Conservation (phyloP, 2,113 vertebrate genomes). For the Danio rerio region DNA sequence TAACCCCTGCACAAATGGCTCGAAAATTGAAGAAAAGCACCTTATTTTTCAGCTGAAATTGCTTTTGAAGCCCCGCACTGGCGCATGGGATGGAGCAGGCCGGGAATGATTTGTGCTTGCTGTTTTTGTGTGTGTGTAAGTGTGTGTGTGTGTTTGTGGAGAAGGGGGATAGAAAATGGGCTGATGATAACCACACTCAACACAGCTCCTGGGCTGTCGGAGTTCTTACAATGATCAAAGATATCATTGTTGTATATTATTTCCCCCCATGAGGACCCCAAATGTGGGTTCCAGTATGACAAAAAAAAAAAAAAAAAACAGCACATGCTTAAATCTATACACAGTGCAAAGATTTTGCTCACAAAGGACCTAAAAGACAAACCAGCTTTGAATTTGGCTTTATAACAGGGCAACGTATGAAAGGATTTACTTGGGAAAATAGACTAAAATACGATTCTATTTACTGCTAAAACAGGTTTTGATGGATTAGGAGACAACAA, state of each 20-base stretch:
- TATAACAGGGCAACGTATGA: conserved; percentile 7
- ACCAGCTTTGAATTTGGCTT: conserved; percentile 23
- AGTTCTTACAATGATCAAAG: conserved; percentile 91
- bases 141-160: conserved; percentile 33
- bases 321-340: conserved; percentile 33
- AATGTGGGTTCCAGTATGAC: conserved; percentile 87
- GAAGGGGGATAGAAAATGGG: conserved; percentile 86
- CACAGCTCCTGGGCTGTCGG: conserved; percentile 83
- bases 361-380: conserved; percentile 29
- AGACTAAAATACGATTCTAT: background rate
- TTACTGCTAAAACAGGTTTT: background rate
- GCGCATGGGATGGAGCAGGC: conserved; percentile 88
- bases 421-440: conserved; percentile 16
- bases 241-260: conserved; percentile 90
- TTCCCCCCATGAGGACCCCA: conserved; percentile 80
- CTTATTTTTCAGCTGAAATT: conserved; percentile 99
- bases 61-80: conserved; percentile 95
- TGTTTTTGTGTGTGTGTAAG: conserved; percentile 42
- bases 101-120: conserved; percentile 89
- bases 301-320: conserved; percentile 71
- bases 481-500: background rate
- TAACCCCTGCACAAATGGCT: conserved; percentile 98
- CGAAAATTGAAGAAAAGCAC: conserved; percentile 99
- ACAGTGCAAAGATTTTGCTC: conserved; percentile 22
- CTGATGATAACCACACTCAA: conserved; percentile 92